Percentiles rank a stretch among this genome's conserved stretches.
Evolutionary conservation across 2,113 vertebrate species (phyloP).

Genomic region (Merops nubicus): DNA sequence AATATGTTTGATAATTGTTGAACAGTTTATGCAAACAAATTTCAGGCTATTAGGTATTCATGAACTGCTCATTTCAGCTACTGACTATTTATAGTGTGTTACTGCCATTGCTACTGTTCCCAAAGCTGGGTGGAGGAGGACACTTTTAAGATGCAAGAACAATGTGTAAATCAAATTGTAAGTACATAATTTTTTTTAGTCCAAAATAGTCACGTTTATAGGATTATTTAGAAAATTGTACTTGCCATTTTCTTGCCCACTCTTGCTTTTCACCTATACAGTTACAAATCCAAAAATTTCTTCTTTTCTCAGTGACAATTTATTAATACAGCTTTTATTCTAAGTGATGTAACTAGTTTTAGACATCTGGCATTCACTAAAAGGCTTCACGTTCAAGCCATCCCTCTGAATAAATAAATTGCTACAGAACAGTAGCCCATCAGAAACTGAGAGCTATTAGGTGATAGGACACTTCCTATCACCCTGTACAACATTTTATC

Average conservation of each 20-base stretch:
- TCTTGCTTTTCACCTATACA: background rate
- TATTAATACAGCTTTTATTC: background rate
- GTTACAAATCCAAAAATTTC: background rate
- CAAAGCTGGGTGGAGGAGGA: background rate
- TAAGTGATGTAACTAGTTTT: background rate
- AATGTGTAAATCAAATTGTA: background rate
- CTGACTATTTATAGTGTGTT: background rate
- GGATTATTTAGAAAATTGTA: background rate
- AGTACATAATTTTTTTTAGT: background rate
- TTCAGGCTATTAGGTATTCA: background rate
- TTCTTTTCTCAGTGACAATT: background rate
- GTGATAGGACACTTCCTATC: background rate
- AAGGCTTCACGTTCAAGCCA: background rate
- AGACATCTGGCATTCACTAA: background rate
- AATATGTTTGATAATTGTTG: background rate
- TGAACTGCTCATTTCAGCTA: conserved; percentile 20
- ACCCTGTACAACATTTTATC: background rate
- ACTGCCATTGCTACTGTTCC: background rate
- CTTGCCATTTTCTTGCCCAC: background rate
- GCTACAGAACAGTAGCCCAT: background rate
- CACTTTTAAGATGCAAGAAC: background rate
- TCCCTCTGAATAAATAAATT: background rate
- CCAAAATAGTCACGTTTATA: background rate
- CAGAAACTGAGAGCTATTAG: conserved; percentile 7
- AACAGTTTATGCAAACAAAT: background rate